phyloP scores from a whole-genome alignment of 2,888 invertebrate genomes.

The Leucania comma region DNA sequence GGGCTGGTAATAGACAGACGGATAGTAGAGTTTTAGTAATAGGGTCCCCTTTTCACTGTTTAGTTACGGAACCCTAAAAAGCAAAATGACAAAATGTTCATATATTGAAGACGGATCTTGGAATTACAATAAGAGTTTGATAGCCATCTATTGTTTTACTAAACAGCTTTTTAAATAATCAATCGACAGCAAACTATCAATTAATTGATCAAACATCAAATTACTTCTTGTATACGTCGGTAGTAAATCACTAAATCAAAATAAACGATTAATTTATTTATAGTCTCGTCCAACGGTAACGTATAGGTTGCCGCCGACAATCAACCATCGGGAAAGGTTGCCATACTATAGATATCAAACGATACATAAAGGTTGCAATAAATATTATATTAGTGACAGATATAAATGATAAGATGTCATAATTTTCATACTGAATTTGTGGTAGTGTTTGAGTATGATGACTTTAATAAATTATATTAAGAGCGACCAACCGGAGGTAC shows the following conservation, averaged over 20 bases:
- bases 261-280: constrained; percentile 34
- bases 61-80: no score
- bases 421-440: neutral
- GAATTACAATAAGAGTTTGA: neutral
- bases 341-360: neutral
- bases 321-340: constrained; percentile 26
- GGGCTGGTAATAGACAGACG: no score
- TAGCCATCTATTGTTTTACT: neutral
- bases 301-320: constrained; percentile 16
- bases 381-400: neutral
- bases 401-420: neutral
- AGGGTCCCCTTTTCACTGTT: no score
- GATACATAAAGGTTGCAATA: constrained; percentile 3
- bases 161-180: neutral
- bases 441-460: neutral
- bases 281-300: neutral
- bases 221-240: constrained; percentile 14
- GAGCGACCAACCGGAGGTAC: no score
- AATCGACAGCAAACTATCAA: constrained; percentile 21
- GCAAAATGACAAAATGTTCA: no score
- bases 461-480: neutral
- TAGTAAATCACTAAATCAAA: constrained; percentile 41
- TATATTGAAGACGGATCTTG: neutral
- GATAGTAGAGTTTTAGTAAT: no score
- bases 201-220: constrained; percentile 25